Base-by-base conservation (phyloP, 2,888 invertebrate species). In the Nomada hirtipes region DNA sequence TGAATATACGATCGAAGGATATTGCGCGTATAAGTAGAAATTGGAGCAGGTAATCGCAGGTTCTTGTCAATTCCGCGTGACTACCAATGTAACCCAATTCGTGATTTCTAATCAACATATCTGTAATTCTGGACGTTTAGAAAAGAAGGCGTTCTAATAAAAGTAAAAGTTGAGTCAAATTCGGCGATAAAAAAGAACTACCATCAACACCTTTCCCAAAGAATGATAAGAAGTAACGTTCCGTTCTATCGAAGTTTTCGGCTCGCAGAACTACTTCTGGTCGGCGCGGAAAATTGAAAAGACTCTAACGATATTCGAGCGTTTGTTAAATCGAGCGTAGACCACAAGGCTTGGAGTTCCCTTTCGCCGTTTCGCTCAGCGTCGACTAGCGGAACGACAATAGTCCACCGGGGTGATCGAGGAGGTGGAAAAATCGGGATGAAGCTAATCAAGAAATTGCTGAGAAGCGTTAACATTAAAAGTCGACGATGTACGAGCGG, bases 381-480 rank as follows among this genome's bases (percentile, higher is more conserved):
- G 20, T n/a, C 26, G 29, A 7, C 10, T 7, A 23, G 1, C 9
- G 20, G 3, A 50, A 3, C 50, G 52, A 64, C 64, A 15, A 50
- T 42, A 11, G 42, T n/a, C 20, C 29, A 11, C 26, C 42, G 11
- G 26, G 20, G 0, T 18, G 15, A 23, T n/a, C 9, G 52, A 60
- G 26, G 42, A 4, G 57, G 55, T 9, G 18, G 20, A 29, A 50
- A 44, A n/a, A n/a, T 15, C 42, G 47, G 13, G 55, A n/a, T n/a
- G 63, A 20, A 44, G n/a, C 59, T 73, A 75, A 75, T 77, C 60
- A 75, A 65, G 75, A 65, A 55, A 73, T 76, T 42, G 75, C 15
- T 53, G 65, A 65, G 60, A 77, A 65, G 59, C 65, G 52, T 59
- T 23, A 11, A 50, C 77, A 47, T 77, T 65, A 50, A 55, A 64